These are phyloP conservation scores for Carpatolechia fugitivella DNA, from an alignment of 2,888 invertebrate species.

Conservation along the genomic window DNA sequence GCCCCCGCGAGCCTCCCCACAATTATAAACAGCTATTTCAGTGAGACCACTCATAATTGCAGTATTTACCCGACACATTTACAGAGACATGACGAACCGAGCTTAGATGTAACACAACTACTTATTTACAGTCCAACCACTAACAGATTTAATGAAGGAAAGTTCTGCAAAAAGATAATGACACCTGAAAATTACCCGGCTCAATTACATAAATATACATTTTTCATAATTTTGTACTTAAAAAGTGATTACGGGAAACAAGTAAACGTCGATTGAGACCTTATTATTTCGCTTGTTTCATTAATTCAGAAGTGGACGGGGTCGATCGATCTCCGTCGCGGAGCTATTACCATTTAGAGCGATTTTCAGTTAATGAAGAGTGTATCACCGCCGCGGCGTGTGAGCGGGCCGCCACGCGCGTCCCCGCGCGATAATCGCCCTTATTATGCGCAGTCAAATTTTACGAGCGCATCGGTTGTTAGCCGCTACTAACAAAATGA, in stretches of 20 bases:
- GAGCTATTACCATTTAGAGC: constrained; percentile 68
- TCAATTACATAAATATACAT: constrained; percentile 42
- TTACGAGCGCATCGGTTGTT: constrained; percentile 72
- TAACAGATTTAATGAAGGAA: constrained; percentile 9
- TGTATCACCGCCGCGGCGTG: constrained; percentile 48
- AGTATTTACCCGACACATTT: constrained; percentile 65
- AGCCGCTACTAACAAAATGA: constrained; percentile 66
- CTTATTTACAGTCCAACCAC: constrained; percentile 10
- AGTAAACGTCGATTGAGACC: constrained; percentile 56
- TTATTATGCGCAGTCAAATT: constrained; percentile 77
- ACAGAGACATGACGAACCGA: constrained; percentile 57
- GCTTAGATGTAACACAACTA: constrained; percentile 27
- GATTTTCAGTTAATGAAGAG: constrained; percentile 72
- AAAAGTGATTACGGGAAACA: constrained; percentile 54
- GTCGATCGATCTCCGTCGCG: constrained; percentile 48
- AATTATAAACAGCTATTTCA: constrained; percentile 74
- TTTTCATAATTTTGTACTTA: constrained; percentile 36
- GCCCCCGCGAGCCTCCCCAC: constrained; percentile 46
- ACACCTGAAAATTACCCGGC: constrained; percentile 38
- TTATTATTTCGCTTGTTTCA: constrained; percentile 64
- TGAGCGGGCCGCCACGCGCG: constrained; percentile 36
- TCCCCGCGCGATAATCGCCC: constrained; percentile 63
- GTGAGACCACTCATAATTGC: constrained; percentile 64
- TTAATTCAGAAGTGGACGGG: constrained; percentile 52
- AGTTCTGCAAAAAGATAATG: constrained; percentile 24